Evolutionary conservation across 2,888 invertebrate genomes (phyloP), one percentile per base, ranked within the genome.

Genomic region (Limnephilus auricula): DNA sequence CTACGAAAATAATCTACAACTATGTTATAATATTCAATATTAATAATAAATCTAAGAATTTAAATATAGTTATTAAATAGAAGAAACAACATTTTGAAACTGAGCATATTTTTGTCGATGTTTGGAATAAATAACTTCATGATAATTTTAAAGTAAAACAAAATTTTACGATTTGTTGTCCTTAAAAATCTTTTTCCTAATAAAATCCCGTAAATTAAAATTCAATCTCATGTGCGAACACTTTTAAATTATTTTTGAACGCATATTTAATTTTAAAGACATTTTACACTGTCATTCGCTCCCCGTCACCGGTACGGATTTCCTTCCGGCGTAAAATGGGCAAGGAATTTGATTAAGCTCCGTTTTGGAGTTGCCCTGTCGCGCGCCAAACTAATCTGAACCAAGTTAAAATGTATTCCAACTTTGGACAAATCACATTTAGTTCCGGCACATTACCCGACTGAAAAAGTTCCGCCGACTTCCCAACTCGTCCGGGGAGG

Each of bases 391-490:
- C 92, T 92, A 92, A 92, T 92, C 92, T 88, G 89, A 50, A 91
- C 84, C 89, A 92, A 92, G 92, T 92, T 92, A 92, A 92, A 92
- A 92, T 91, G 92, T 92, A 92, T 92, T 92, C 92, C 88, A 92
- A 92, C 91, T 92, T 92, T 78, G 84, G 78, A 89, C 89, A 91
- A 92, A 92, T 92, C 92, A 90, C 87, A 91, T 92, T 92, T 92
- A 90, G 92, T 92, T 92, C 92, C 92, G 89, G 92, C 91, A 92
- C 92, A 92, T 92, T 92, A 92, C 91, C 91, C 92, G 91, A 82
- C 90, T 82, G 91, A 85, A 91, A 91, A 91, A 91, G 79, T 89
- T 89, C 32, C 34, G 34, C 25, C 25, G 65, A 90, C 80, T 34
- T 37, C 30, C n/a, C 18, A 78, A 34, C 34, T 79, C n/a, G 79